Evolutionary conservation across 2,113 vertebrate species (phyloP), one percentile per base, ranked within the genome.

Genomic region (Raja brachyura): DNA sequence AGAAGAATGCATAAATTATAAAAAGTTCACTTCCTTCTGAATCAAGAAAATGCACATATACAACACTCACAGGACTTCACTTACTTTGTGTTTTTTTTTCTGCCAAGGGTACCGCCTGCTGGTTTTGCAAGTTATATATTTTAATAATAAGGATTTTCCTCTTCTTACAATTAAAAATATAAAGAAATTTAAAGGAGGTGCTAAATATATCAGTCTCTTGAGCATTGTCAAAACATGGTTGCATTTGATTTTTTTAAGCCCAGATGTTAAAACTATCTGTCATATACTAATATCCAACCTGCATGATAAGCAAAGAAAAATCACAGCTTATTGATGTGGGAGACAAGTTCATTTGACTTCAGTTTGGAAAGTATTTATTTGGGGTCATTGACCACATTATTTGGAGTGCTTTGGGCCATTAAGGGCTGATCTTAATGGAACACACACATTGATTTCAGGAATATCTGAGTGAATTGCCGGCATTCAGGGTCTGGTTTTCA

Each of bases 191-290:
- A 18, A 28, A 0, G 63, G 13, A 33, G 59, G 13, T 63, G 83
- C 59, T 13, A 61, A 85, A 61, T 61, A 31, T 8, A 63, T 63
- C 83, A 88, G 1, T 14, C 59, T 63, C 61, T 63, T n/a, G 28
- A 88, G 56, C 83, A 88, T 88, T 88, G 63, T 61, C 28, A 88
- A 88, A 31, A 63, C 61, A 88, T 88, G 59, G 31, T 88, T 88
- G n/a, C 13, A 33, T 88, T 63, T 88, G 28, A 31, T 63, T 28
- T 88, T n/a, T 61, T 18, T 88, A 2, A 63, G 14, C 63, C 59
- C 28, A 88, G 13, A 5, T 88, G 13, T 61, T 88, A 66, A 66
- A 88, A 66, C n/a, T 5, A 31, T 86, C 59, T 86, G 20, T n/a
- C 28, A 61, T 28, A 61, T 31, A 63, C 83, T 63, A 54, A 66